Conservation (phyloP, 2,797 vertebrate genomes). For the Gallirallus australis region DNA sequence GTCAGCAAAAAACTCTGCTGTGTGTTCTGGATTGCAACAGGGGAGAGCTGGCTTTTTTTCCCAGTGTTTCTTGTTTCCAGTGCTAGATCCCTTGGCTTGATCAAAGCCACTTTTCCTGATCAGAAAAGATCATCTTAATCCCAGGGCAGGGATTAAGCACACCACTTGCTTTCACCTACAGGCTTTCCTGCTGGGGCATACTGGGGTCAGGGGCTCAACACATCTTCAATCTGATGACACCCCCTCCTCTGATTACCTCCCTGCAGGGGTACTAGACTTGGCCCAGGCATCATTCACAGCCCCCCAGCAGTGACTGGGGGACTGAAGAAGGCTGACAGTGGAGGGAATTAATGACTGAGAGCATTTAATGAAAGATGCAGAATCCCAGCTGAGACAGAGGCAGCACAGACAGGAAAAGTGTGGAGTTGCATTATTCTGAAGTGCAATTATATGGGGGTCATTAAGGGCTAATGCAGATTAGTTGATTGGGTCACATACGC, state of each 20-base stretch:
- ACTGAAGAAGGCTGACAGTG: not conserved
- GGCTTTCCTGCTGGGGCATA: not conserved
- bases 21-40: accelerated
- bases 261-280: not conserved
- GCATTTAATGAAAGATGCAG: not conserved
- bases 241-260: not conserved
- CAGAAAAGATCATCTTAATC: not conserved
- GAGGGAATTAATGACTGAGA: not conserved
- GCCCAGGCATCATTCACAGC: not conserved
- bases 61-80: not conserved
- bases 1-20: not conserved
- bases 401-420: not conserved
- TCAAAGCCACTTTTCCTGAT: not conserved
- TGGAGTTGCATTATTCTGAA: not conserved
- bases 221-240: not conserved
- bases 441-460: not conserved
- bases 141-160: not conserved
- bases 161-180: not conserved
- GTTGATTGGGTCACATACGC: accelerated
- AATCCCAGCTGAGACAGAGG: not conserved
- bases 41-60: not conserved
- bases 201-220: accelerated
- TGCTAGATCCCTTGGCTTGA: not conserved
- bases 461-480: not conserved
- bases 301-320: accelerated